Conservation (phyloP, 1,140 invertebrate genomes). For the Drosophila sucinea region DNA sequence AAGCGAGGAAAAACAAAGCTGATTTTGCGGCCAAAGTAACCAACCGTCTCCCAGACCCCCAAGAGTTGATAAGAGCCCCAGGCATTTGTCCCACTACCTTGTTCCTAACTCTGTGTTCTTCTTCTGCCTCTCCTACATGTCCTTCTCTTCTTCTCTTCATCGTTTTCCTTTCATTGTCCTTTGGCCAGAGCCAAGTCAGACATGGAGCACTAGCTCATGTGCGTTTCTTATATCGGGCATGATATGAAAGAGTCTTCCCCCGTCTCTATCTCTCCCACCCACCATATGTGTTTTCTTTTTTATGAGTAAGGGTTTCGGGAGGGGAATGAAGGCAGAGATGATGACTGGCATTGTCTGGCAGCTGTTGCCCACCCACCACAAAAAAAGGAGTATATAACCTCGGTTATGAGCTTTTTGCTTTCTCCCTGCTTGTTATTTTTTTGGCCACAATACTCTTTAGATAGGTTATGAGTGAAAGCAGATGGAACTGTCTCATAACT, state of each 20-base stretch:
- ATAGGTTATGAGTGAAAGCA: too few relatives aligned
- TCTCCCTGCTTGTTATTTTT: constrained; percentile 7
- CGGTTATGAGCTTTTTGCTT: constrained; percentile 59
- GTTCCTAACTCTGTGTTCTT: constrained; percentile 1
- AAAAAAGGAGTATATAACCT: constrained; percentile 40
- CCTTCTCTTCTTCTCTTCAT: constrained; percentile 1
- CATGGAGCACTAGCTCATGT: constrained; percentile 35
- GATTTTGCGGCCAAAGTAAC: constrained; percentile 20
- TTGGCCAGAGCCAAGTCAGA: constrained; percentile 30
- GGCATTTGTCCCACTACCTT: constrained; percentile 18
- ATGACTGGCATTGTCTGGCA: constrained; percentile 47
- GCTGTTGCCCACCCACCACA: constrained; percentile 37
- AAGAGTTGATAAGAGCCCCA: constrained; percentile 39
- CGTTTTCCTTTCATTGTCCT: constrained; percentile 24
- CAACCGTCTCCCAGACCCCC: background rate
- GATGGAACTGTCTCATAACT: too few relatives aligned
- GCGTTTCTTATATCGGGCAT: constrained; percentile 36
- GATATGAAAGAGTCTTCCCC: constrained; percentile 25
- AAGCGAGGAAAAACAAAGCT: constrained; percentile 6
- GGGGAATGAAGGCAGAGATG: background rate
- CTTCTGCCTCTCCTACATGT: background rate
- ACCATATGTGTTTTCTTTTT: constrained; percentile 34
- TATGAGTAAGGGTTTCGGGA: background rate
- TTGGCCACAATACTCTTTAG: constrained; percentile 14
- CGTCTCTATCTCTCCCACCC: background rate